Conservation (phyloP, 1,140 invertebrate species). For the Panagrolaimus sp. region DNA sequence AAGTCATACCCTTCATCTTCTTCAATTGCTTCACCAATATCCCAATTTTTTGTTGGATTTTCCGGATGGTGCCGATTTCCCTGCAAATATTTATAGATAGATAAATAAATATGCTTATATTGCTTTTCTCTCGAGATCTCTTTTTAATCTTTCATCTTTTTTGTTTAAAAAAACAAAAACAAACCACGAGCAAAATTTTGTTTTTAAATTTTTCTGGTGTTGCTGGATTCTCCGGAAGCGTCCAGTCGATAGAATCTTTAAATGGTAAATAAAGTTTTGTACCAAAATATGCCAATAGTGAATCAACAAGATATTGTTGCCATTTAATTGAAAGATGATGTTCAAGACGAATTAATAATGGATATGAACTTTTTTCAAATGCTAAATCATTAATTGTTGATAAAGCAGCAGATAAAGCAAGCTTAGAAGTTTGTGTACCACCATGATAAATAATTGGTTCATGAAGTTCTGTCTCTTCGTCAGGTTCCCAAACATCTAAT, state of each 20-base stretch:
- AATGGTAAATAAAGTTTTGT: constrained; percentile 41
- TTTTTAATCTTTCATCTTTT: constrained; percentile 4
- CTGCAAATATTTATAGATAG: constrained; percentile 12
- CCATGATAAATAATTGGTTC: constrained; percentile 65
- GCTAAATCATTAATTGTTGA: constrained; percentile 64
- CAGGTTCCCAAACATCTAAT: constrained; percentile 64
- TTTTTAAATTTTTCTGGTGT: constrained; percentile 51
- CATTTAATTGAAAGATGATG: constrained; percentile 46
- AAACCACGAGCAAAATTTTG: constrained; percentile 54
- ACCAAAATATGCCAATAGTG: constrained; percentile 41
- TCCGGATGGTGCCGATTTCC: constrained; percentile 11
- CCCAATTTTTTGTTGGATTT: background rate
- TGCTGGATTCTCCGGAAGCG: constrained; percentile 37
- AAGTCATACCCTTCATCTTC: constrained; percentile 39
- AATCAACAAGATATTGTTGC: constrained; percentile 38
- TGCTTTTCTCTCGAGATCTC: background rate
- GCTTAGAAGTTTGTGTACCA: constrained; percentile 64
- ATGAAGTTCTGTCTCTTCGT: constrained; percentile 61
- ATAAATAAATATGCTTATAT: too few species aligned
- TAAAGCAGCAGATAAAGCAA: constrained; percentile 64
- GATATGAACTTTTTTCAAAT: constrained; percentile 61
- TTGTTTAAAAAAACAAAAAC: background rate
- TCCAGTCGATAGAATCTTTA: constrained; percentile 51
- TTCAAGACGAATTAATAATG: constrained; percentile 49
- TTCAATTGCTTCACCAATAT: constrained; percentile 36